Conservation (phyloP, 2,888 invertebrate species). For the Apamea sordens region DNA sequence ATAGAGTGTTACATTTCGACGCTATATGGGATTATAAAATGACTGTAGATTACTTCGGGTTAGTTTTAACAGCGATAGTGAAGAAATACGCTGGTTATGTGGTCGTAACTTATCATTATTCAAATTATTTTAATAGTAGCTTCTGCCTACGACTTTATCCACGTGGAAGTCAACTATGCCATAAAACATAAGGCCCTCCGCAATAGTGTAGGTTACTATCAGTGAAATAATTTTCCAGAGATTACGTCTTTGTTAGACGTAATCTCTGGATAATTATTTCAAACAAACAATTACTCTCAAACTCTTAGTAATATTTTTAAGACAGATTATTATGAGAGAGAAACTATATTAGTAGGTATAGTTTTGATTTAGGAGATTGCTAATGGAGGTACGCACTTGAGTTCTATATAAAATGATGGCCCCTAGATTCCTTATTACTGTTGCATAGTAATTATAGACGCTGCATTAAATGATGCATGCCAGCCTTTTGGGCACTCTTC, state of each 20-base stretch:
- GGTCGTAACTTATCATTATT: slow-evolving; percentile 25
- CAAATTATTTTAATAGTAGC: background rate
- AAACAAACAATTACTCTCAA: background rate
- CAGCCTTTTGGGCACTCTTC: too few species aligned
- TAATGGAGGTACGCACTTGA: too few species aligned
- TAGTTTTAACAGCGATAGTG: background rate
- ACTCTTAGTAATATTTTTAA: too few species aligned
- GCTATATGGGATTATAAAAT: slow-evolving; percentile 45
- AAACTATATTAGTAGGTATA: too few species aligned
- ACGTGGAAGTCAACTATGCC: background rate
- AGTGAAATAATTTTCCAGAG: too few species aligned
- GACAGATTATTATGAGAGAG: too few species aligned
- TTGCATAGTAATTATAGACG: background rate
- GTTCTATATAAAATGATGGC: background rate
- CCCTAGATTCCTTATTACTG: background rate
- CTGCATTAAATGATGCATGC: background rate
- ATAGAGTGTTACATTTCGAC: slow-evolving; percentile 54
- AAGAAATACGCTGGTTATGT: background rate
- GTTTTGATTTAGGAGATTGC: background rate
- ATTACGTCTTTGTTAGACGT: too few species aligned
- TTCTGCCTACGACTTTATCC: background rate
- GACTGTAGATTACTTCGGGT: slow-evolving; percentile 10
- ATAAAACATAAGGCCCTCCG: background rate
- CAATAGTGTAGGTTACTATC: background rate
- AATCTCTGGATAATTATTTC: too few species aligned